Evolutionary conservation across 2,797 vertebrate genomes (phyloP).

Genomic region (Lerista edwardsae): DNA sequence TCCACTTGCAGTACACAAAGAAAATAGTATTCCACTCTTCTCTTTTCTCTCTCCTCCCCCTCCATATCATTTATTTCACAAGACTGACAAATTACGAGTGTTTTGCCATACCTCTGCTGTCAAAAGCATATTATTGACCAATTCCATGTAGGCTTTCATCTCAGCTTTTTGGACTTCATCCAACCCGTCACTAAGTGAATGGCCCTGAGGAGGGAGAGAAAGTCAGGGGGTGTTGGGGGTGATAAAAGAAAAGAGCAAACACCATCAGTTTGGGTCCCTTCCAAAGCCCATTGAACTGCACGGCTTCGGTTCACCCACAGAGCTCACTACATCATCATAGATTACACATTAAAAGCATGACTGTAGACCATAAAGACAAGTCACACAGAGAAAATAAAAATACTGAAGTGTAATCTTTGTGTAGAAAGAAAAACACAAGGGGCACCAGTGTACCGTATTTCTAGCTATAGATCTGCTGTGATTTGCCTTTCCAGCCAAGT

Average conservation of each 20-base stretch:
- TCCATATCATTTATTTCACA: conserved; percentile 30
- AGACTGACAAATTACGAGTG: conserved; percentile 37
- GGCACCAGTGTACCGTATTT: neutral
- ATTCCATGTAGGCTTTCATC: conserved; percentile 99
- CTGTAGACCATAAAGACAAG: conserved; percentile 30
- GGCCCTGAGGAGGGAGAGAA: conserved; percentile 81
- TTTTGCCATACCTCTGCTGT: conserved; percentile 90
- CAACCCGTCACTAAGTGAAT: conserved; percentile 92
- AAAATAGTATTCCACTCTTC: conserved; percentile 32
- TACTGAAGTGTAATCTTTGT: conserved; percentile 3
- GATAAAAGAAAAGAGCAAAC: conserved; percentile 42
- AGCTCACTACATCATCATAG: conserved; percentile 26
- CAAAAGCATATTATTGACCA: conserved; percentile 97
- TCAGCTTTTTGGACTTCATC: conserved; percentile 97
- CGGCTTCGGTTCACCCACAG: conserved; percentile 25
- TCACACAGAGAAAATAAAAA: conserved; percentile 26
- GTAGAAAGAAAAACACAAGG: conserved; percentile 3
- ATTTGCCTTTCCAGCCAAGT: neutral
- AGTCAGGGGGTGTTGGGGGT: neutral
- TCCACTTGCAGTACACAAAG: conserved; percentile 1
- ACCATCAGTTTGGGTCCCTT: conserved; percentile 41
- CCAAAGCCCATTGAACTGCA: conserved; percentile 33
- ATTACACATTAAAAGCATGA: conserved; percentile 1
- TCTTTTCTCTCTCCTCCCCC: neutral
- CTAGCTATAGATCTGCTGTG: neutral